phyloP scores from a whole-genome alignment of 1,140 invertebrate species.

The Melanaphis sacchari region DNA sequence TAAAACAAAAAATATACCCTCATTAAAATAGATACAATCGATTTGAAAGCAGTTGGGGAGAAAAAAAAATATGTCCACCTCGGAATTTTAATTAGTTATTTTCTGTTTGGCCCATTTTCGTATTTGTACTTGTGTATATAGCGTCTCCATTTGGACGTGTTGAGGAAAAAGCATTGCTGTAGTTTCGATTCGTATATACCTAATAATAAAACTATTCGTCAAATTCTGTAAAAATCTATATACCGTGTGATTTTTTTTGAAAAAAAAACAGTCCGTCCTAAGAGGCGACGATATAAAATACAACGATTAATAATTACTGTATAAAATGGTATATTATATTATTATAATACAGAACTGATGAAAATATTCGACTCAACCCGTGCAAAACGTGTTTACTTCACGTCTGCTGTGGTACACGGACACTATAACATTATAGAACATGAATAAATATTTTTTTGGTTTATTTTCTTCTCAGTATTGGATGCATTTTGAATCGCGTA shows the following conservation, averaged over 20 bases:
- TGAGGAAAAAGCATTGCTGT: not conserved
- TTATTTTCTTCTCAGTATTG: not conserved
- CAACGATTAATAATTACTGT: not conserved
- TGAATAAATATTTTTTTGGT: not conserved
- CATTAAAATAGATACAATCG: constrained; percentile 50
- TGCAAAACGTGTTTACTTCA: not conserved
- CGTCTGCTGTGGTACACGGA: not conserved
- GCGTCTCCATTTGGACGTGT: not conserved
- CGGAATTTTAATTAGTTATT: constrained; percentile 56
- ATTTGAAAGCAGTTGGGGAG: not conserved
- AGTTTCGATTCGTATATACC: not conserved
- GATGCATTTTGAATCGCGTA: not conserved
- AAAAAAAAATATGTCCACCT: constrained; percentile 44
- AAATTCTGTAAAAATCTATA: not conserved
- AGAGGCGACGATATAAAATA: too few species aligned
- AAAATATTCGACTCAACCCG: not conserved
- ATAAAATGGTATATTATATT: not conserved
- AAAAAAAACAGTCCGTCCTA: too few species aligned
- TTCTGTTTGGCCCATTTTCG: constrained; percentile 50
- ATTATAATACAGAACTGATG: not conserved
- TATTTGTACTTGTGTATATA: not conserved
- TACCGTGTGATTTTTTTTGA: not conserved
- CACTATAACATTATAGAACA: not conserved
- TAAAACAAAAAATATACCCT: constrained; percentile 31
- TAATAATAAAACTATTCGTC: too few species aligned